phyloP scores from a whole-genome alignment of 2,113 vertebrate species.

The chimpanzee (Pan troglodytes) region NHGRI_mPanTro3-v2.1_pri NC_072398.2:94403001-94403500 shows the following conservation, averaged over 20 bases:
- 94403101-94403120: slow-evolving; percentile 16
- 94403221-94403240: background rate
- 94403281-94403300: background rate
- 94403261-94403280: background rate
- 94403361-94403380: background rate
- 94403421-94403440: background rate
- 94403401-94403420: background rate
- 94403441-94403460: background rate
- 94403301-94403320: background rate
- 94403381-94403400: background rate
- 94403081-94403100: background rate
- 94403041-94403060: background rate
- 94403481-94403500: background rate
- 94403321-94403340: background rate
- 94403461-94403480: background rate
- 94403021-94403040: background rate
- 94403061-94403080: background rate
- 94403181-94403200: background rate
- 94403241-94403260: background rate
- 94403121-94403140: background rate
- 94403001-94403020: background rate
- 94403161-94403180: background rate
- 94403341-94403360: background rate
- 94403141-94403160: background rate
- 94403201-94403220: background rate